A percentile compares a stretch with the other conserved stretches of the same genome.
These are phyloP conservation scores for Parapristionchus giblindavisi DNA, from an alignment of 2,888 invertebrate genomes.

Conservation along the genomic window DNA sequence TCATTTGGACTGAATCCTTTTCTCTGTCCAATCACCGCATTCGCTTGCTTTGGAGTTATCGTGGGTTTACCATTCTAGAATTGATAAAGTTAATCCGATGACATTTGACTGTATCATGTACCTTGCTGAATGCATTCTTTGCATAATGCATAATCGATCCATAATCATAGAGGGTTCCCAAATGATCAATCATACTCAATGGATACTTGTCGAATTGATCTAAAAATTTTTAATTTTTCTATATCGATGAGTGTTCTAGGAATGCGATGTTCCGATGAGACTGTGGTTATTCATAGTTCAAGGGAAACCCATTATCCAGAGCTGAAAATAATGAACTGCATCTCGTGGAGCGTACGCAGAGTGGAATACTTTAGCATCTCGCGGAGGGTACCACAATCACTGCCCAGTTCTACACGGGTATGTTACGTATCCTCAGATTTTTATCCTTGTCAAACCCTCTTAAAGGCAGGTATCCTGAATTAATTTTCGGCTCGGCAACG, in stretches of 20 bases:
- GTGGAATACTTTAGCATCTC: no score
- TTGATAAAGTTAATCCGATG: not conserved
- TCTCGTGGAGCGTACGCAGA: no score
- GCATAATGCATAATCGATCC: conserved; percentile 73
- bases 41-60: conserved; percentile 61
- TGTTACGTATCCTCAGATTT: no score
- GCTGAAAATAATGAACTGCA: no score
- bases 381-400: no score
- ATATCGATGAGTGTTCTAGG: not conserved
- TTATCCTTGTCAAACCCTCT: no score
- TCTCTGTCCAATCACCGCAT: conserved; percentile 65
- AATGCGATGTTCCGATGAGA: not conserved
- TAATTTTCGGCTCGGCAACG: no score
- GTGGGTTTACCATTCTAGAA: conserved; percentile 65
- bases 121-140: conserved; percentile 72
- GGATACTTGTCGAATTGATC: conserved; percentile 69
- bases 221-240: conserved; percentile 33
- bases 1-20: conserved; percentile 68
- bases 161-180: conserved; percentile 71
- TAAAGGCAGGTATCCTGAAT: no score
- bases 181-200: conserved; percentile 68
- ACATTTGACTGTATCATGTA: conserved; percentile 19
- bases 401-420: no score
- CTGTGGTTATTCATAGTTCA: no score
- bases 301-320: no score